These are phyloP conservation scores for Sturnus vulgaris DNA, from an alignment of 2,113 vertebrate species.

Conservation along the genomic window DNA sequence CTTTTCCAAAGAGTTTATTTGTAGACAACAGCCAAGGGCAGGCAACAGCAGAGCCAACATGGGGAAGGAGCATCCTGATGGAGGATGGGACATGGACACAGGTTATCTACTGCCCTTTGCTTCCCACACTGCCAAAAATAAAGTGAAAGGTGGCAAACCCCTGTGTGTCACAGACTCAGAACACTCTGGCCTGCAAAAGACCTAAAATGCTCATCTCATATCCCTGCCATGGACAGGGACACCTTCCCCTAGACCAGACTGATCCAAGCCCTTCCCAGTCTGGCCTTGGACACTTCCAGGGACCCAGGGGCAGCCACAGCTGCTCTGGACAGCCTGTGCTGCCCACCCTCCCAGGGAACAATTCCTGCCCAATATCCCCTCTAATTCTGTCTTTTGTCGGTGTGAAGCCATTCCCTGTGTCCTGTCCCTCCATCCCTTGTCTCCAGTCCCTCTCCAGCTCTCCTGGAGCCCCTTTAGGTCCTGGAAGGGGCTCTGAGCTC, in stretches of 20 bases:
- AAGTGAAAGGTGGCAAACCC: neutral
- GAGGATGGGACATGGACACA: neutral
- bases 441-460: neutral
- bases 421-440: neutral
- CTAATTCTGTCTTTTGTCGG: accelerated
- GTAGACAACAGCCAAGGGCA: neutral
- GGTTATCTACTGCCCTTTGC: accelerated
- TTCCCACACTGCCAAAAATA: neutral
- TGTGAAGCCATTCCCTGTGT: neutral
- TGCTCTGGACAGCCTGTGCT: neutral
- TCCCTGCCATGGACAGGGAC: neutral
- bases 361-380: neutral
- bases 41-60: accelerated
- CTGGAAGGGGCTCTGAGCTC: accelerated
- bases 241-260: accelerated
- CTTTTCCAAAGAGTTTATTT: neutral
- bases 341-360: accelerated
- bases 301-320: neutral
- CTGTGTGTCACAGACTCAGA: neutral
- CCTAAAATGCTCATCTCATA: neutral
- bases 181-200: neutral
- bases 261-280: accelerated
- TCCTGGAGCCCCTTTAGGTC: neutral
- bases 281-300: neutral
- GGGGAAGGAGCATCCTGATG: neutral